These are phyloP conservation scores for Andrena dorsata DNA, from an alignment of 2,888 invertebrate genomes.

Conservation along the genomic window DNA sequence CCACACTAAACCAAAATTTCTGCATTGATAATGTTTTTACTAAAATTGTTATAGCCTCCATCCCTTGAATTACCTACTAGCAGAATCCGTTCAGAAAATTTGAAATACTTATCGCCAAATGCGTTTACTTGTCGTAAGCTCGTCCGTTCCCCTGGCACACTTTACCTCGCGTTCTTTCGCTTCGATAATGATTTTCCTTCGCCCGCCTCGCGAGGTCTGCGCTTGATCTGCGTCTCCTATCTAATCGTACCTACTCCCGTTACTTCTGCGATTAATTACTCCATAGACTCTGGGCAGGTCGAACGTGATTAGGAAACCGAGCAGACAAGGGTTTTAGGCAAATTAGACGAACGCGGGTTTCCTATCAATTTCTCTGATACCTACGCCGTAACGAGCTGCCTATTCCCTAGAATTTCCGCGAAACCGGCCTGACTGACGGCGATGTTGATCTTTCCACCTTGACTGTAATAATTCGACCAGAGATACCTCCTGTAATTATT, in stretches of 20 bases:
- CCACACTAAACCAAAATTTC: too few relatives aligned
- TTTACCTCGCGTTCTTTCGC: neutral
- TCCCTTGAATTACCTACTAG: neutral
- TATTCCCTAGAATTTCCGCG: constrained; percentile 27
- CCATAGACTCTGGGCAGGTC: constrained; percentile 29
- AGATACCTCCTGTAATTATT: neutral
- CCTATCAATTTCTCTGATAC: constrained; percentile 47
- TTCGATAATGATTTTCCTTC: constrained; percentile 8
- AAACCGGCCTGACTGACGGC: neutral
- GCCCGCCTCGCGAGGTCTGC: neutral
- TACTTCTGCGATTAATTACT: constrained; percentile 58
- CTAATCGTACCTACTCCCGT: constrained; percentile 37
- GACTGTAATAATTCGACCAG: neutral
- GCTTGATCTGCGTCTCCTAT: constrained; percentile 1
- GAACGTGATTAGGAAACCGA: constrained; percentile 46
- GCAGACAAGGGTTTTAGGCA: constrained; percentile 37
- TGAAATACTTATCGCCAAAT: neutral
- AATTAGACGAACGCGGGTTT: constrained; percentile 60
- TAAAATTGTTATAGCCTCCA: neutral
- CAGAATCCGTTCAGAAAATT: neutral
- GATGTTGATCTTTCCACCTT: neutral
- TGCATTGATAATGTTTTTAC: too few relatives aligned
- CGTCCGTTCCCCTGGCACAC: neutral
- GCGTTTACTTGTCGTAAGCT: neutral
- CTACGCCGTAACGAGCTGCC: constrained; percentile 16